These are phyloP conservation scores for Etheostoma spectabile DNA, from an alignment of 2,113 vertebrate genomes.

Conservation along the genomic window DNA sequence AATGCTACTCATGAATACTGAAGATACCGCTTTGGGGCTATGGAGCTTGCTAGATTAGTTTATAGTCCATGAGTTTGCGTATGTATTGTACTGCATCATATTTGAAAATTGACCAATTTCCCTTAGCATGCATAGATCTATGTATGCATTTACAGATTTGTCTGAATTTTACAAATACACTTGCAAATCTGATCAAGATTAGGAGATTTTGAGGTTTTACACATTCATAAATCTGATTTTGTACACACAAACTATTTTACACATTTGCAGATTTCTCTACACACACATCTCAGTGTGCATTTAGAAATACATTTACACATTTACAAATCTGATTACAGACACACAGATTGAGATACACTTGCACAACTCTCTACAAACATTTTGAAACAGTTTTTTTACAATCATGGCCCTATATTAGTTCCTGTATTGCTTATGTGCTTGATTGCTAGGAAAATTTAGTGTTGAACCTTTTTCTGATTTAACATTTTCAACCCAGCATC, in stretches of 20 bases:
- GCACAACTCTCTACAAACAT: not conserved
- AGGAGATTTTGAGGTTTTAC: not conserved
- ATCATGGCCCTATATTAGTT: not conserved
- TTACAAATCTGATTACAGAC: not conserved
- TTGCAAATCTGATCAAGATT: no score
- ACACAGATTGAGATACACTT: not conserved
- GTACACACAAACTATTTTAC: not conserved
- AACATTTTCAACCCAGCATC: not conserved
- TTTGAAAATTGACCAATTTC: no score
- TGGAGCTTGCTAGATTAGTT: not conserved
- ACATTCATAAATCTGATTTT: not conserved
- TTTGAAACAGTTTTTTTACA: not conserved
- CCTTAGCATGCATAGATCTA: not conserved
- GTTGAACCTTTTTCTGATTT: not conserved
- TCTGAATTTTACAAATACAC: not conserved
- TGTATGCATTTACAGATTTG: not conserved
- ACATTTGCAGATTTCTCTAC: not conserved
- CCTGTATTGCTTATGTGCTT: not conserved
- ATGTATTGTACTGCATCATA: no score
- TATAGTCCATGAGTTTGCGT: no score
- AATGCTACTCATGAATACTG: not conserved
- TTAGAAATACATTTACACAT: not conserved
- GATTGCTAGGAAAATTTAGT: not conserved
- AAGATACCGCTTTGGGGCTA: not conserved
- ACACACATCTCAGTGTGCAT: not conserved